Base-by-base conservation (phyloP, 2,113 vertebrate genomes). In the Tragulus kanchil region DNA sequence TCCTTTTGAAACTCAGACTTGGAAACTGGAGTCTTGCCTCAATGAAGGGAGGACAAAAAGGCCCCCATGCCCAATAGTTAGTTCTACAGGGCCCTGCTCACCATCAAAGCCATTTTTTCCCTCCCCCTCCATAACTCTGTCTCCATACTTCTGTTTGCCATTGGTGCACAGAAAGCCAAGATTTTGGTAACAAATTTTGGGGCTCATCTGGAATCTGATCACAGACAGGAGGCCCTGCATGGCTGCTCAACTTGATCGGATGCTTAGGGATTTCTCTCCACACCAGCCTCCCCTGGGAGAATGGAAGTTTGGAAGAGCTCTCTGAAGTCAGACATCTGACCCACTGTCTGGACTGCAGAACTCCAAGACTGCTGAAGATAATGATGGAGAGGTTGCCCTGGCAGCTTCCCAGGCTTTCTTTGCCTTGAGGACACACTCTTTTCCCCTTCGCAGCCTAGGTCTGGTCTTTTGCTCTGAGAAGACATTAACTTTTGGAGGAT, bases 331-430 rank as follows among this genome's bases (percentile, higher is more conserved):
- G 36, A 71, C 2, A 42, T 36, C 9, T 19, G 1, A 0, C 11
- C 67, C 19, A 23, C 67, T 36, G 23, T 42, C 67, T 71, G 42
- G 67, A 19, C 36, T 23, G 67, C 0, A 0, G 36, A 71, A 42
- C 67, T 71, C 67, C 0, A 0, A 42, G 19, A 10, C 19, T 71
- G 19, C 36, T 71, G 19, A 23, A 13, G 36, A 12, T n/a, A 71
- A 42, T 42, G 23, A 19, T n/a, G 36, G 36, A 69, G 67, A 11
- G 2, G n/a, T 69, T 69, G 16, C 67, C 65, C n/a, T 69, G 42
- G 67, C n/a, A 71, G 36, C n/a, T 71, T 8, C 36, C 9, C 1
- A 71, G n/a, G n/a, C n/a, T 71, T 71, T 23, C 67, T 71, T 42
- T 42, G 67, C 42, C 67, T 42, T 71, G 10, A 42, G 67, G 67